Evolutionary conservation across 2,888 invertebrate species (phyloP).

Genomic region (Agriopis aurantiaria): DNA sequence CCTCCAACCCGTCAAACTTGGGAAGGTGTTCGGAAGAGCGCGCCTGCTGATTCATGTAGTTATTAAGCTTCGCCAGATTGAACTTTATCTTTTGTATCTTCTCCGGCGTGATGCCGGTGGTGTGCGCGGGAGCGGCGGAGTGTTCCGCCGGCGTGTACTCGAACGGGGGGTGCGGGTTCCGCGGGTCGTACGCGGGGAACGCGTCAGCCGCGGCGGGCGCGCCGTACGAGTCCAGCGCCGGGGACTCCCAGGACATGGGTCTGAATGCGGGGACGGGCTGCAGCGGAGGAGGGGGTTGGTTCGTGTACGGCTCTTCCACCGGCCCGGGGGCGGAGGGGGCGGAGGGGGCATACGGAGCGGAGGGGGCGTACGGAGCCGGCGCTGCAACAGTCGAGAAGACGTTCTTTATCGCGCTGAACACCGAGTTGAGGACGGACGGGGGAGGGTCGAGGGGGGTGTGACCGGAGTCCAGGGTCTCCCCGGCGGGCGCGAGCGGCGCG

Average conservation of each 20-base stretch:
- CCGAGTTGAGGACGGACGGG: constrained; percentile 71
- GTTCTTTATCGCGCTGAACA: constrained; percentile 77
- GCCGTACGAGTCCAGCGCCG: constrained; percentile 77
- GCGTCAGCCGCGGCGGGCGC: constrained; percentile 73
- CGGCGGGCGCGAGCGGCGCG: constrained; percentile 72
- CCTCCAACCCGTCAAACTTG: constrained; percentile 62
- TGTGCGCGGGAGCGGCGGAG: constrained; percentile 54
- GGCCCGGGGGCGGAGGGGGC: constrained; percentile 51
- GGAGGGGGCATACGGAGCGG: constrained; percentile 46
- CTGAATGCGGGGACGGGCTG: constrained; percentile 67
- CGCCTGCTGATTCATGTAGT: constrained; percentile 66
- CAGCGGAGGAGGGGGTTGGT: constrained; percentile 73
- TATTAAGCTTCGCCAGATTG: constrained; percentile 72
- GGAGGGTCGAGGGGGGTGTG: constrained; percentile 77
- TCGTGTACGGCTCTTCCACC: constrained; percentile 46
- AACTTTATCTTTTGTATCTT: constrained; percentile 77
- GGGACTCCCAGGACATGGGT: constrained; percentile 72
- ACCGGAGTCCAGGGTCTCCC: constrained; percentile 63
- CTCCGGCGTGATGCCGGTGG: constrained; percentile 67
- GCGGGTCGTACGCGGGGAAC: constrained; percentile 70
- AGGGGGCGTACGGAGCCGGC: constrained; percentile 44
- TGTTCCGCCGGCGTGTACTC: constrained; percentile 69
- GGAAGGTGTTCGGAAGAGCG: constrained; percentile 73
- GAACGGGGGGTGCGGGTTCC: constrained; percentile 63
- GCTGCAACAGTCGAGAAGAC: constrained; percentile 59